Evolutionary conservation across 2,888 invertebrate genomes (phyloP), one percentile per base, ranked within the genome.

Genomic region (Odontothrips loti): DNA sequence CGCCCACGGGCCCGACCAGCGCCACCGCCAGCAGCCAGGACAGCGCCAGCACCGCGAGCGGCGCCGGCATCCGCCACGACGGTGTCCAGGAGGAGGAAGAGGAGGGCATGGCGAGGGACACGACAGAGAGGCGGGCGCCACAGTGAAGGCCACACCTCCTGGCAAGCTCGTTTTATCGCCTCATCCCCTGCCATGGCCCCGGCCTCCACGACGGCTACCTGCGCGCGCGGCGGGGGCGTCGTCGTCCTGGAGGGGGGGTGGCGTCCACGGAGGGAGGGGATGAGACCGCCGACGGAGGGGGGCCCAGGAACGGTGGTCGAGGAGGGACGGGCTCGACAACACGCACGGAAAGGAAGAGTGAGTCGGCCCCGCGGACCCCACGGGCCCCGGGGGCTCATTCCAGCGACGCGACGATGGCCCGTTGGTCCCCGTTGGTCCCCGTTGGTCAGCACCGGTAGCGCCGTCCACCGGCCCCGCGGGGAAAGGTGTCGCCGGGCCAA

Each of bases 291-390:
- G 68, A 23, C n/a, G 23, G 51, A 6, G 15, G 58, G 58, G n/a
- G 34, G 34, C 34, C 34, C 3, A 2, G 34, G 34, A 43, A 6
- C 34, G 34, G 34, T 43, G 58, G 58, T 17, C 17, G 58, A n/a
- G n/a, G n/a, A n/a, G n/a, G n/a, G n/a, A 23, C 23, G 68, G 27
- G 8, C 23, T 20, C 58, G 58, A 6, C 12, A 27, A 12, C 23
- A 9, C 68, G 23, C 68, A 27, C 23, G 27, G 68, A 84, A 85
- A 87, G 86, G 85, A 87, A 87, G 86, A 87, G 87, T 87, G 87
- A 87, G 86, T 34, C 79, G 23, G 68, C 23, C 68, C 68, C 68
- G 6, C 68, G 3, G 68, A 23, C 68, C 23, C 68, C 68, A 9
- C 68, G n/a, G 68, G 23, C 68, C 68, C 68, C n/a, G 11, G 9